These are phyloP conservation scores for Shinisaurus crocodilurus DNA, from an alignment of 2,113 vertebrate species.

Conservation along the genomic window DNA sequence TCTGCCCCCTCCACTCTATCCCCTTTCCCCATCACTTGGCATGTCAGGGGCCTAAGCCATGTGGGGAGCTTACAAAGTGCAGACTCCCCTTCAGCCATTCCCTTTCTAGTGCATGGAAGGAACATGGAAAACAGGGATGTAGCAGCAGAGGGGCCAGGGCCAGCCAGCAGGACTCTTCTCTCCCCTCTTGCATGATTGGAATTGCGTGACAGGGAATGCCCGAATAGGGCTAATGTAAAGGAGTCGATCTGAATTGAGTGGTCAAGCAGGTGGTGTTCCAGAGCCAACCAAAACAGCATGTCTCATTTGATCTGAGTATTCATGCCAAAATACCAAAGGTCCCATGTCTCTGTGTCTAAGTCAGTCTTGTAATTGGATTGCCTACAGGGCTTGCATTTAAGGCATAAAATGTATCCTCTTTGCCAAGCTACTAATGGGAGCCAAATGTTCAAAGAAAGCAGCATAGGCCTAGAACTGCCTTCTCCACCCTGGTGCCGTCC, in stretches of 20 bases:
- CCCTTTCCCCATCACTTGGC: too few species aligned
- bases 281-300: background rate
- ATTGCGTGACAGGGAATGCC: too few species aligned
- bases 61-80: too few species aligned
- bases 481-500: too few species aligned
- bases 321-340: background rate
- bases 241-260: slow-evolving; percentile 10
- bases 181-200: too few species aligned
- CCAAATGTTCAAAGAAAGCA: background rate
- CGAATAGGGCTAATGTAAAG: background rate
- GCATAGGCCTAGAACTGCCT: background rate
- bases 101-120: background rate
- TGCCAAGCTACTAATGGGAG: background rate
- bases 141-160: too few species aligned
- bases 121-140: too few species aligned
- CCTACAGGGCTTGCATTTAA: slow-evolving; percentile 1
- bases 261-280: background rate
- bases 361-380: slow-evolving; percentile 11
- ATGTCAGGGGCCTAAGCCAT: too few species aligned
- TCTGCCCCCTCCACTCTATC: too few species aligned
- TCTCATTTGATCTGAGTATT: background rate
- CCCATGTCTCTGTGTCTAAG: background rate
- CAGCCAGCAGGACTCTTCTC: too few species aligned
- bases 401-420: background rate
- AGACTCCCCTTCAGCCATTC: background rate